Evolutionary conservation across 2,797 vertebrate genomes (phyloP).

Genomic region (Poecilia wingei): DNA sequence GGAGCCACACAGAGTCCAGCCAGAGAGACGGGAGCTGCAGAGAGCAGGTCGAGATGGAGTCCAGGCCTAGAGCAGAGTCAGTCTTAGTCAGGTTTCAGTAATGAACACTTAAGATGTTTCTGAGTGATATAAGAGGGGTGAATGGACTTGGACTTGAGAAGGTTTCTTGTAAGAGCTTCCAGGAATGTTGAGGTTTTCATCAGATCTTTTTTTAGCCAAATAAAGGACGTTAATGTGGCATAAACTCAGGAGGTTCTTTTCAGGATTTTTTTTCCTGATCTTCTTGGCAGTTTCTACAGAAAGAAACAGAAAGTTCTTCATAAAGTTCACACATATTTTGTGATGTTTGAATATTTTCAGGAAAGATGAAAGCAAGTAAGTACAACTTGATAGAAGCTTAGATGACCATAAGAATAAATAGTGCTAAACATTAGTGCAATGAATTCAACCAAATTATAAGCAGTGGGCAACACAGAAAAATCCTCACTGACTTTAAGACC

Average conservation of each 20-base stretch:
- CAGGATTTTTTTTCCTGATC: slow-evolving; percentile 18
- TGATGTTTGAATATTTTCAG: slow-evolving; percentile 3
- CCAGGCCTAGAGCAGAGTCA: slow-evolving; percentile 60
- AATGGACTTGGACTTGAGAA: slow-evolving; percentile 18
- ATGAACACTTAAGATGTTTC: slow-evolving; percentile 60
- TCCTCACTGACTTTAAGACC: not conserved
- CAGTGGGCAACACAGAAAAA: not conserved
- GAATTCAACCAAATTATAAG: not conserved
- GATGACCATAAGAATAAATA: not conserved
- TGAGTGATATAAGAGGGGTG: slow-evolving; percentile 34
- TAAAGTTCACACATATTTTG: not conserved
- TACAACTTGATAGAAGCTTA: not conserved
- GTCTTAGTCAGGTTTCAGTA: slow-evolving; percentile 46
- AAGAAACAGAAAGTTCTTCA: not conserved
- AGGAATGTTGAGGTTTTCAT: slow-evolving; percentile 27
- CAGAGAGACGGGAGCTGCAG: slow-evolving; percentile 27
- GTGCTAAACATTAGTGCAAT: not conserved
- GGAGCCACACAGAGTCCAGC: slow-evolving; percentile 29
- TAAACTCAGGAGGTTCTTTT: slow-evolving; percentile 18
- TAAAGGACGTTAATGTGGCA: slow-evolving; percentile 14
- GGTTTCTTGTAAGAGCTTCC: slow-evolving; percentile 29
- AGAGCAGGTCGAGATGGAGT: slow-evolving; percentile 54
- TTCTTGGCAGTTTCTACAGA: slow-evolving; percentile 5
- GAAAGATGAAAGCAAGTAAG: not conserved
- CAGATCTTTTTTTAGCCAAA: slow-evolving; percentile 6